phyloP scores from a whole-genome alignment of 2,888 invertebrate genomes.

The Pelosia muscerda region DNA sequence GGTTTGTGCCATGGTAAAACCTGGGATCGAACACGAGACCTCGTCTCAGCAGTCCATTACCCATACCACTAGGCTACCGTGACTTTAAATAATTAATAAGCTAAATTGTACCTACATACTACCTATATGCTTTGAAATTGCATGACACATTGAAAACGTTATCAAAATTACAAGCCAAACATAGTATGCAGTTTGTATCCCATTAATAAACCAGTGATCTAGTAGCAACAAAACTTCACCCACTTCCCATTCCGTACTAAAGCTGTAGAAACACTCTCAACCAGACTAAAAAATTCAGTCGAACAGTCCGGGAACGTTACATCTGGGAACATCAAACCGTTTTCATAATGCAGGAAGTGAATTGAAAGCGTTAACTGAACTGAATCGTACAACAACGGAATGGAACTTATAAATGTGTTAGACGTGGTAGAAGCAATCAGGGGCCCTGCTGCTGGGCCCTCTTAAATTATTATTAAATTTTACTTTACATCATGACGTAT shows the following conservation, averaged over 20 bases:
- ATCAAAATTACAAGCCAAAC: background rate
- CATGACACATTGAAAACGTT: too few species aligned
- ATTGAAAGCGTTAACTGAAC: constrained; percentile 14
- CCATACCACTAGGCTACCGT: too few species aligned
- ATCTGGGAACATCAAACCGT: constrained; percentile 22
- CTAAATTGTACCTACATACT: background rate
- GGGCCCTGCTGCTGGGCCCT: too few species aligned
- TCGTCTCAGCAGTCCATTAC: too few species aligned
- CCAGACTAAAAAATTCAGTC: constrained; percentile 21
- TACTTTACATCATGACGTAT: too few species aligned
- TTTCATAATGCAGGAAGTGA: constrained; percentile 22
- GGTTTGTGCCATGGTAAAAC: too few species aligned
- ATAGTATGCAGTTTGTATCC: background rate
- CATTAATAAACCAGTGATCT: constrained; percentile 3
- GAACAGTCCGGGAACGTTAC: constrained; percentile 2
- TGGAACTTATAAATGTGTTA: constrained; percentile 14
- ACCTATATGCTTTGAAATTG: too few species aligned
- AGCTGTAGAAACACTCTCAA: constrained; percentile 10
- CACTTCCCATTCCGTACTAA: background rate
- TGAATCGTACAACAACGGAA: constrained; percentile 13
- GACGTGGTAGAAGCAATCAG: background rate
- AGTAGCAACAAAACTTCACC: constrained; percentile 2
- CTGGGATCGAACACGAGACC: too few species aligned
- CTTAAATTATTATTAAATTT: too few species aligned
- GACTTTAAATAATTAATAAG: background rate